Evolutionary conservation across 2,797 vertebrate species (phyloP), one percentile per base, ranked within the genome.

Genomic region (Pygocentrus nattereri): DNA sequence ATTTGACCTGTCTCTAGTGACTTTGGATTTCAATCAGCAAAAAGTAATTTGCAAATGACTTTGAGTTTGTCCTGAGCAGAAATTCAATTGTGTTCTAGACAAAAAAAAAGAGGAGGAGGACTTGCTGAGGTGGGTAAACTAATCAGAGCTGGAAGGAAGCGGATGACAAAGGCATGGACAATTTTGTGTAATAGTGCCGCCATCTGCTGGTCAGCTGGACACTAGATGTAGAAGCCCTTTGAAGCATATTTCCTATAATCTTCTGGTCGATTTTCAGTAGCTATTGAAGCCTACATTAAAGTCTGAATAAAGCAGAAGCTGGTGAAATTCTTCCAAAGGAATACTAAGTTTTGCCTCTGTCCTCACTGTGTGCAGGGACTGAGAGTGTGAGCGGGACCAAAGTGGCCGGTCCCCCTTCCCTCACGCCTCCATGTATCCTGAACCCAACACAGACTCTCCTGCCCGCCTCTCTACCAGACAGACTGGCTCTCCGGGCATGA

Each of bases 381-480:
- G 79, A 85, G 85, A 78, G 82, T 74, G 80, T 83, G 80, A 84
- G 85, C 41, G 80, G 79, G 80, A 84, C 69, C 76, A 61, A 65
- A 74, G 61, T 56, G 34, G 68, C 81, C 78, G 82, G 67, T 89
- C 95, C 27, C 87, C 88, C 61, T 91, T 88, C 54, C 80, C 90
- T 91, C 82, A 73, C 87, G 82, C 89, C 94, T 91, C 94, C 94
- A 97, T 97, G 96, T 97, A 96, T 94, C 96, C 96, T 10, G 96
- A 97, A 94, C 94, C 96, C 41, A 96, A 95, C 85, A 95, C 95
- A 19, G 96, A 96, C 89, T 97, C 96, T 72, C 96, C 96, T 0
- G 96, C 96, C 80, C 93, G 95, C 90, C 95, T 97, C 88, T 96
- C 96, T 6, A 92, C 94, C 85, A 91, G 94, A 81, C 96, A 96